Percentiles rank a stretch among this genome's conserved stretches.
phyloP scores from a whole-genome alignment of 2,797 vertebrate genomes.

The Arvicola amphibius region DNA sequence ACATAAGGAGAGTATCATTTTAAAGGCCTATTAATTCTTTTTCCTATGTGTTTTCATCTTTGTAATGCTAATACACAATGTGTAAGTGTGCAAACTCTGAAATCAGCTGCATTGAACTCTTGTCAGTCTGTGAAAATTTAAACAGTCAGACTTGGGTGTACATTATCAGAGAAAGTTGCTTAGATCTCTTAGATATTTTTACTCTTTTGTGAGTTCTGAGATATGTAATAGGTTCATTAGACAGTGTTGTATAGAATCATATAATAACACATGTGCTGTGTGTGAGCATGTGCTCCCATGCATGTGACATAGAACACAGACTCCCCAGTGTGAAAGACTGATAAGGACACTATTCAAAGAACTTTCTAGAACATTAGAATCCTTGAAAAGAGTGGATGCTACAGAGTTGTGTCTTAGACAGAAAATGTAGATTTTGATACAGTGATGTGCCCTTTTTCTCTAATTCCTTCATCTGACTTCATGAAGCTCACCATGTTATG shows the following conservation, averaged over 20 bases:
- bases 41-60: neutral
- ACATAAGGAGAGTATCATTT: neutral
- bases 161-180: neutral
- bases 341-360: too few relatives aligned
- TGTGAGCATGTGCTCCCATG: too few relatives aligned
- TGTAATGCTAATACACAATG: neutral
- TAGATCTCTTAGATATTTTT: too few relatives aligned
- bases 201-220: neutral
- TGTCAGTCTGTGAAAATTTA: neutral
- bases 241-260: neutral
- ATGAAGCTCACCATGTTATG: neutral
- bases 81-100: neutral
- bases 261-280: neutral
- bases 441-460: neutral
- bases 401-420: neutral
- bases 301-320: too few relatives aligned
- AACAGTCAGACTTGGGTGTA: neutral
- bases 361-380: too few relatives aligned
- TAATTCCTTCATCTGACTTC: neutral
- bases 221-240: neutral
- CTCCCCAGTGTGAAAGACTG: too few relatives aligned
- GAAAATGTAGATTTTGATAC: neutral
- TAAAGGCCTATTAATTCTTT: neutral
- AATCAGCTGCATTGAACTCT: neutral
- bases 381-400: neutral